Evolutionary conservation across 2,888 invertebrate species (phyloP), one percentile per base, ranked within the genome.

Genomic region (Eumerus sabulonum): DNA sequence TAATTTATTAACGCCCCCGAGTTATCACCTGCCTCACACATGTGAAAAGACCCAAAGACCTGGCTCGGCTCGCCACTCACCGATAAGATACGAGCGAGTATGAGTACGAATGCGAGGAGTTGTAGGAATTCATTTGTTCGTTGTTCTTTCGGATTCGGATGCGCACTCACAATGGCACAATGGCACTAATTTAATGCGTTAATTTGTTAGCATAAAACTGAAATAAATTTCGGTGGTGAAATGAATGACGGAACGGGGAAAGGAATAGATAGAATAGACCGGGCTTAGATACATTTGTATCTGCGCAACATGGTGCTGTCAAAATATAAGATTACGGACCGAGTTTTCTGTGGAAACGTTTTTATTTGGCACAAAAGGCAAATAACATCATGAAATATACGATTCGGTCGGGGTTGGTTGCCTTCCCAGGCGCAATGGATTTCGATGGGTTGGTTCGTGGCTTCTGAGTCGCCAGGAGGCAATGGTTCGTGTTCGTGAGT

Each of bases 181-280:
- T 79, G 50, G 68, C 79, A 74, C 64, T 74, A 74, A 79, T 68
- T 79, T 79, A 79, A 79, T 70, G 79, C 79, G 79, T 79, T 79
- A 74, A 79, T 79, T 79, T 79, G 79, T 82, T 67, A 82, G 85
- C 86, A 86, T 86, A 86, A 86, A 86, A 86, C 86, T 83, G 83
- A 86, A 85, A 86, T 86, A 86, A 86, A 86, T 86, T 86, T 82
- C 82, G 83, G 83, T 36, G 42, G 27, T 54, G 36, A 35, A 42
- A 40, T 19, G 54, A 27, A 17, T 35, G 19, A 62, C 17, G 35
- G 50, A 62, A 7, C 42, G 40, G 40, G 40, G 9, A 3, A n/a
- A n/a, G 40, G 9, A 40, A 11, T 40, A 11, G 40, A 5, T 40
- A 11, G 40, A 11, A n/a, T n/a, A n/a, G n/a, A n/a, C n/a, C 9